Base-by-base conservation (phyloP, 2,113 vertebrate genomes). In the Alosa alosa region DNA sequence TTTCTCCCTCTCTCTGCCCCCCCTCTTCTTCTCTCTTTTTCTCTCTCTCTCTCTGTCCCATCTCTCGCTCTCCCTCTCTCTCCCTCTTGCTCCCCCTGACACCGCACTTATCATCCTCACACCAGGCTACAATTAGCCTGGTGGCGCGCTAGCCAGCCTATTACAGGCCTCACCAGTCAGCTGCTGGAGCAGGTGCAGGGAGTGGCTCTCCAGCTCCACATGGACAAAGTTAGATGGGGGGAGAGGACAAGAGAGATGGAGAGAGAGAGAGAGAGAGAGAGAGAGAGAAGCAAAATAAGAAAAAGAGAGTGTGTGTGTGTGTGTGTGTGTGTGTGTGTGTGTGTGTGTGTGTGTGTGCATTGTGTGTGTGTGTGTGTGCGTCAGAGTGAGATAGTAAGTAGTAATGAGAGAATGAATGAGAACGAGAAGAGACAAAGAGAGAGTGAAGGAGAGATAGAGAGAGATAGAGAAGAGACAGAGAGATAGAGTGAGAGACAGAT, bases 81-180 rank as follows among this genome's bases (percentile, higher is more conserved):
- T 60, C 55, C 20, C 55, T 3, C 55, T 60, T 15, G 22, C 47
- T 11, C 47, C 55, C 15, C 22, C 22, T 15, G 3, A 72, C 60
- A 25, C 64, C 11, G 64, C 64, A 72, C 64, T 15, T 36, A 11
- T 72, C 64, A 72, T 36, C 64, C n/a, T 10, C n/a, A 31, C 64
- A 31, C 64, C 25, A 72, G 64, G 64, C 64, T 25, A 72, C 64
- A 72, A 72, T 72, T 72, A 72, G 64, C 64, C 64, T 36, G 6
- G 11, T 36, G 64, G 64, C 11, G 64, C 25, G 22, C 57, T 64
- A 72, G 64, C 64, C n/a, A 9, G 64, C 64, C 64, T 72, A 72
- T 72, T 72, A 72, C 64, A 36, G 64, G 64, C 64, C 64, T 36
- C 64, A 1, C n/a, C 64, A 72, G 64, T 72, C 64, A 72, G 64